These are phyloP conservation scores for Toxotes jaculatrix DNA, from an alignment of 2,113 vertebrate genomes.

Conservation along the genomic window DNA sequence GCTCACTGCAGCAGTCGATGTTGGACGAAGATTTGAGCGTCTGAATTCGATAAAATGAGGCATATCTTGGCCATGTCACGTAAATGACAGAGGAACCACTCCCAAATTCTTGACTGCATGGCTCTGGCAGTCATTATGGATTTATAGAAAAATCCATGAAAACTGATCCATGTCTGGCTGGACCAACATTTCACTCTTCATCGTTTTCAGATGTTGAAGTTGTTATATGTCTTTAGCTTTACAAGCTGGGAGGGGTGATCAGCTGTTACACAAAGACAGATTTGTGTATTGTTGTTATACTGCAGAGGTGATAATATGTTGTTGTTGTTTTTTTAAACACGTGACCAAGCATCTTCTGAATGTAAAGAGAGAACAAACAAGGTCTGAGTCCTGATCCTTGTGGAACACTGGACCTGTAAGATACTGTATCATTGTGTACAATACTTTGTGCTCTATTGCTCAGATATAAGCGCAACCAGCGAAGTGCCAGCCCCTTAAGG, in stretches of 20 bases:
- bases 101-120: background rate
- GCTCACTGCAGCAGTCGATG: background rate
- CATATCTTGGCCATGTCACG: background rate
- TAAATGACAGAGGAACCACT: background rate
- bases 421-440: background rate
- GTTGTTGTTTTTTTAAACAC: too few relatives aligned
- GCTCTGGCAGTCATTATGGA: background rate
- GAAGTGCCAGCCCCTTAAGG: too few relatives aligned
- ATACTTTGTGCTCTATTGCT: too few relatives aligned
- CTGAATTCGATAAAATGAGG: background rate
- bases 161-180: too few relatives aligned
- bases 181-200: background rate
- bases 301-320: too few relatives aligned
- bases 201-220: background rate
- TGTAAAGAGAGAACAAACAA: background rate
- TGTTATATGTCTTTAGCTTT: too few relatives aligned
- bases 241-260: too few relatives aligned
- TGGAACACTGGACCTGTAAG: background rate
- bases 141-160: background rate
- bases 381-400: conserved; percentile 11
- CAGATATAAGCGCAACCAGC: too few relatives aligned
- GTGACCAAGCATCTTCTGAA: too few relatives aligned
- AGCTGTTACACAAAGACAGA: too few relatives aligned
- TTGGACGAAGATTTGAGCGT: background rate
- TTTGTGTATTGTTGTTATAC: too few relatives aligned